A percentile compares a stretch with the other conserved stretches of the same genome.
These are phyloP conservation scores for Hemiprocne comata DNA, from an alignment of 2,113 vertebrate genomes.

Conservation along the genomic window DNA sequence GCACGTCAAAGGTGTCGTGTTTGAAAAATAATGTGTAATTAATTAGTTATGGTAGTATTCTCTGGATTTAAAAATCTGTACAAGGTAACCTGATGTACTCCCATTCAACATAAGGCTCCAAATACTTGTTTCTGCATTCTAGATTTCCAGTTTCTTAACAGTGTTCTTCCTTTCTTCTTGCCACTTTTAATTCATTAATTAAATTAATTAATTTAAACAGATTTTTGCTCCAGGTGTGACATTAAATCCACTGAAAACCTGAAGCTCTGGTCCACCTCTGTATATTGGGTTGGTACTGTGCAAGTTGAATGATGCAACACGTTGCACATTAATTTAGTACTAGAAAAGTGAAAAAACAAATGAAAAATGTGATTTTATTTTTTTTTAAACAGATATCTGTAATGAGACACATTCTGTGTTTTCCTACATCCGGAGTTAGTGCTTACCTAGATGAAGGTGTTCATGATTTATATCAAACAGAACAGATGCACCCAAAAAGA, in stretches of 20 bases:
- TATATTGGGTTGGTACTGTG: not conserved
- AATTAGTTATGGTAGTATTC: not conserved
- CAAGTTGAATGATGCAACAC: not conserved
- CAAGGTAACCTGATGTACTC: not conserved
- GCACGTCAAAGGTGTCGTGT: not conserved
- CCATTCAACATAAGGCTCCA: not conserved
- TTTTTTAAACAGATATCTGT: not conserved
- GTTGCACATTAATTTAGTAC: not conserved
- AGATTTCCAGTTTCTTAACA: not conserved
- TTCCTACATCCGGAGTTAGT: not conserved
- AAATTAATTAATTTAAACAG: too few relatives aligned
- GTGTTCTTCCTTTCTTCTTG: not conserved
- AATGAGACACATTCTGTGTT: not conserved
- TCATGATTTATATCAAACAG: not conserved
- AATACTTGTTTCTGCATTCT: not conserved
- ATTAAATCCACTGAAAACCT: not conserved
- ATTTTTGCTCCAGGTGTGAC: not conserved
- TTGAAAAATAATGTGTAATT: not conserved
- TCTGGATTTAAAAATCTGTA: not conserved
- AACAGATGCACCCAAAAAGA: not conserved
- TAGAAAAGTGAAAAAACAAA: not conserved
- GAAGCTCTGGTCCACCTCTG: not conserved
- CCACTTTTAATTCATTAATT: not conserved
- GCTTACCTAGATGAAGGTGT: not conserved
- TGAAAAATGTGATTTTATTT: not conserved